Evolutionary conservation across 2,113 vertebrate species (phyloP).

Genomic region (Plecotus auritus): DNA sequence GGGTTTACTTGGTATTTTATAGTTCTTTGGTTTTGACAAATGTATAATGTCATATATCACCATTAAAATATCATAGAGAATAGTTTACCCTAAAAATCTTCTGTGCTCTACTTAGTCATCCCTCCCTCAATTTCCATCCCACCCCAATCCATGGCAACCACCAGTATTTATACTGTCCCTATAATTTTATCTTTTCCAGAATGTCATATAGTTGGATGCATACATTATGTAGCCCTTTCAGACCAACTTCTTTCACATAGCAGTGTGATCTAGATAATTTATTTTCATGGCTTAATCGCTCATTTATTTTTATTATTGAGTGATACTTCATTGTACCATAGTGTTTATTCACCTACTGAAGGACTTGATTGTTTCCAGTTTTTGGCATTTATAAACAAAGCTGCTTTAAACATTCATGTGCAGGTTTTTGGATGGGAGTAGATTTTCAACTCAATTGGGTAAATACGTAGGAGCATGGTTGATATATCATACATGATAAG

Average conservation of each 20-base stretch:
- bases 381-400: neutral
- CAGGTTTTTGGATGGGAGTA: neutral
- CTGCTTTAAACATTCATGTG: constrained; percentile 25
- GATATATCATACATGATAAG: neutral
- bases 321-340: neutral
- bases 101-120: neutral
- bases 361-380: neutral
- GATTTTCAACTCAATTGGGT: neutral
- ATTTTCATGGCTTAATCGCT: neutral
- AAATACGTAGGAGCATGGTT: neutral
- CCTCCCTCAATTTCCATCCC: too few relatives aligned
- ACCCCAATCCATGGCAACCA: neutral
- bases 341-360: neutral
- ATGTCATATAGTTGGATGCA: neutral
- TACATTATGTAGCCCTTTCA: neutral
- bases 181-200: neutral
- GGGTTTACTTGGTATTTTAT: neutral
- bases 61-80: too few relatives aligned
- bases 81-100: too few relatives aligned
- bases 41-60: neutral
- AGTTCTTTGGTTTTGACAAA: neutral
- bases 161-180: neutral
- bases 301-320: neutral
- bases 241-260: neutral
- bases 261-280: neutral